A percentile compares a stretch with the other conserved stretches of the same genome.
phyloP scores from a whole-genome alignment of 2,888 invertebrate genomes.

The Elegia similella region DNA sequence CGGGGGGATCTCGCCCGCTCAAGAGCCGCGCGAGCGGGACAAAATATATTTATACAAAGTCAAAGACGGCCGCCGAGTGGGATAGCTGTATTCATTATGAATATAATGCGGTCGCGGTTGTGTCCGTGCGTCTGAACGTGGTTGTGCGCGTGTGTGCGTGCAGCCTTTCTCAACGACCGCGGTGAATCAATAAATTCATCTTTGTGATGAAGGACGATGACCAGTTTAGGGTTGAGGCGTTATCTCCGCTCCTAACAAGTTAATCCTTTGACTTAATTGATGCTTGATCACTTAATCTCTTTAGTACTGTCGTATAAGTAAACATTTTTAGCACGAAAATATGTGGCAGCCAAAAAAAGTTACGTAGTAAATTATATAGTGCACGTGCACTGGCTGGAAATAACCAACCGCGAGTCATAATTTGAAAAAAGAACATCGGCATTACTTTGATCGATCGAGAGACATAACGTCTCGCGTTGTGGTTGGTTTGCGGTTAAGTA shows the following conservation, averaged over 20 bases:
- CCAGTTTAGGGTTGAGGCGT: slow-evolving; percentile 39
- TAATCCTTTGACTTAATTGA: slow-evolving; percentile 17
- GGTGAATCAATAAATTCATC: slow-evolving; percentile 77
- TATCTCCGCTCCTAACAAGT: slow-evolving; percentile 30
- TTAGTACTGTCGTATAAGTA: background rate
- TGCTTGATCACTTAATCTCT: background rate
- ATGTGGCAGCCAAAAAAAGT: slow-evolving; percentile 6
- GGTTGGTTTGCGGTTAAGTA: slow-evolving; percentile 84
- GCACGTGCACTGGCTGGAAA: slow-evolving; percentile 33
- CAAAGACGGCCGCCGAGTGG: slow-evolving; percentile 79
- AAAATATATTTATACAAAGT: slow-evolving; percentile 81
- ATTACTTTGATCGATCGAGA: slow-evolving; percentile 68
- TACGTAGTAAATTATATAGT: slow-evolving; percentile 30
- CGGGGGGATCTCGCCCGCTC: slow-evolving; percentile 56
- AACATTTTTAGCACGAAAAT: background rate
- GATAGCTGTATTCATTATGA: slow-evolving; percentile 81
- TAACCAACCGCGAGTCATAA: slow-evolving; percentile 43
- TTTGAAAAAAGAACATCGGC: slow-evolving; percentile 62
- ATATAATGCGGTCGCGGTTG: slow-evolving; percentile 78
- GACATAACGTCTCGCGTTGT: slow-evolving; percentile 76
- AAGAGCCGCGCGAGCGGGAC: slow-evolving; percentile 68
- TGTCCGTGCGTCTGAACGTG: slow-evolving; percentile 72
- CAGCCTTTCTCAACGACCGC: slow-evolving; percentile 61
- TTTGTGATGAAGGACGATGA: slow-evolving; percentile 60
- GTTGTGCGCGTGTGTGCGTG: slow-evolving; percentile 58